Conservation (phyloP, 2,113 vertebrate species). For the Boulengeromyrus knoepffleri region DNA sequence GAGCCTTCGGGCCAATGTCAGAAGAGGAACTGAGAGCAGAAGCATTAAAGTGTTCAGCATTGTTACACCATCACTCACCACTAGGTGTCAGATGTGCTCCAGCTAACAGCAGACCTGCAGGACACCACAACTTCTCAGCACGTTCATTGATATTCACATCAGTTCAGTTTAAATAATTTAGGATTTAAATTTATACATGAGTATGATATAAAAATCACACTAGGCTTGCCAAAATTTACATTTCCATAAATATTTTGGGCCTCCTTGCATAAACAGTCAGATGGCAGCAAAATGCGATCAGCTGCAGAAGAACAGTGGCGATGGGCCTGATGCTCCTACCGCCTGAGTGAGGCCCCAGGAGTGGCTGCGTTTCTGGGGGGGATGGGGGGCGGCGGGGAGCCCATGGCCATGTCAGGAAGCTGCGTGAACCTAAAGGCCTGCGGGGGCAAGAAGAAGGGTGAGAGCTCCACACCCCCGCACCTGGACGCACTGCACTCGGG, state of each 20-base stretch:
- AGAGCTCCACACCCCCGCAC: neutral
- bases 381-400: constrained; percentile 83
- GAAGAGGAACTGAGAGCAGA: constrained; percentile 74
- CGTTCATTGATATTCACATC: constrained; percentile 49
- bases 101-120: constrained; percentile 10
- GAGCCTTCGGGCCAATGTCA: constrained; percentile 82
- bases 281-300: neutral
- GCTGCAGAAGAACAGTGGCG: neutral
- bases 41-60: constrained; percentile 19
- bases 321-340: constrained; percentile 52
- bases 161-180: constrained; percentile 42
- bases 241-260: constrained; percentile 35
- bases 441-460: constrained; percentile 23
- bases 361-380: constrained; percentile 87
- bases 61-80: constrained; percentile 11
- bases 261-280: constrained; percentile 26
- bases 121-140: constrained; percentile 4
- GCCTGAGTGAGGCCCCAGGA: constrained; percentile 72
- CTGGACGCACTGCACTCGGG: neutral
- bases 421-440: constrained; percentile 96
- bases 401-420: constrained; percentile 92
- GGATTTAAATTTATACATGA: constrained; percentile 50
- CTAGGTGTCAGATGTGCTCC: constrained; percentile 23
- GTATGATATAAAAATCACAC: constrained; percentile 38
- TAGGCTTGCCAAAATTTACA: constrained; percentile 27